Evolutionary conservation across 2,113 vertebrate species (phyloP).

Genomic region (Silurus meridionalis): DNA sequence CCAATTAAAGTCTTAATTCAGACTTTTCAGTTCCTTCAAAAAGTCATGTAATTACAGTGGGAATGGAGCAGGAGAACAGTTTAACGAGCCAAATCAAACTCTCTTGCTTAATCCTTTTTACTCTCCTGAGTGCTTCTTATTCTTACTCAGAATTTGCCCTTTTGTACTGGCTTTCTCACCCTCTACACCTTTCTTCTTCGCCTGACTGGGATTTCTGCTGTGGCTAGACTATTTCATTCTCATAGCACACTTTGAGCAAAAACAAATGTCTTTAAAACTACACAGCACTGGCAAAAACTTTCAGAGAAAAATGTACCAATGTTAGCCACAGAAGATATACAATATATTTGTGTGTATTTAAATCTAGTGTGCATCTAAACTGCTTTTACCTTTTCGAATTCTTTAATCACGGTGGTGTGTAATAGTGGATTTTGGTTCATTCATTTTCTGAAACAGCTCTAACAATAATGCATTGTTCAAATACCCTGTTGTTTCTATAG

Average conservation of each 20-base stretch:
- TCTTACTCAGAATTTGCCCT: neutral
- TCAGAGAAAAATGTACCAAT: neutral
- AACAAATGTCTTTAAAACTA: neutral
- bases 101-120: neutral
- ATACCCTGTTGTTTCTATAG: neutral
- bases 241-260: neutral
- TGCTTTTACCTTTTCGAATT: neutral
- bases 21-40: constrained; percentile 33
- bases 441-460: neutral
- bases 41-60: constrained; percentile 49
- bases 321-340: neutral
- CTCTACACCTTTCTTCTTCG: neutral
- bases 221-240: neutral
- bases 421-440: neutral
- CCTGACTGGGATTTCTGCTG: neutral
- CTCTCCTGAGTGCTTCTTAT: neutral
- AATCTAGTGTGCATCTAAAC: neutral
- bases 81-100: constrained; percentile 40
- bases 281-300: neutral
- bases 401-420: neutral
- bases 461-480: neutral
- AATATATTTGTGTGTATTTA: neutral
- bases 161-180: neutral
- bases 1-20: constrained; percentile 44
- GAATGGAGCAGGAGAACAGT: constrained; percentile 36